Percentiles rank a stretch among this genome's conserved stretches.
Evolutionary conservation across 2,113 vertebrate species (phyloP).

Genomic region (Pomatostomus ruficeps): DNA sequence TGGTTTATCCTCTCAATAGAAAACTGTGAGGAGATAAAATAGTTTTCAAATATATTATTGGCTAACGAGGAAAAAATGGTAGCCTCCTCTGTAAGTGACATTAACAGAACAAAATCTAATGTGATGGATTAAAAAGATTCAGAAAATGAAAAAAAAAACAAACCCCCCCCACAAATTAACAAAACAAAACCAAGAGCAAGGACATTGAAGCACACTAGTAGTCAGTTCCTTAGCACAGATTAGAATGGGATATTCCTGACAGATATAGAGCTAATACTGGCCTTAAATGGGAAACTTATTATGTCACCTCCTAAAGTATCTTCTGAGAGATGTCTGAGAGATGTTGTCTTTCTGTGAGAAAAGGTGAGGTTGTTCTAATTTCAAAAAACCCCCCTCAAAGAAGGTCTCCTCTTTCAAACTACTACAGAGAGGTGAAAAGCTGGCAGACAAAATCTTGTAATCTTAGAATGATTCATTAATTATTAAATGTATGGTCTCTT

Average conservation of each 20-base stretch:
- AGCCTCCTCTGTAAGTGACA: background rate
- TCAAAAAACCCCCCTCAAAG: background rate
- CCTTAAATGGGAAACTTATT: background rate
- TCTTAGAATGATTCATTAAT: background rate
- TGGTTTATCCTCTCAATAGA: background rate
- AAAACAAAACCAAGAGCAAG: background rate
- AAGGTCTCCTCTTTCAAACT: background rate
- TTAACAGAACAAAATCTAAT: background rate
- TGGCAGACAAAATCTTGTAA: background rate
- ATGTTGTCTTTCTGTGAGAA: background rate
- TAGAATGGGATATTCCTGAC: background rate
- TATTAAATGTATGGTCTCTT: background rate
- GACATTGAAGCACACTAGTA: background rate
- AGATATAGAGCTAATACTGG: background rate
- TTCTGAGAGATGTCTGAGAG: background rate
- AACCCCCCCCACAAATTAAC: background rate
- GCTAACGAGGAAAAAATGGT: background rate
- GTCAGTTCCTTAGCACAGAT: background rate
- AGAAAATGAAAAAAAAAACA: background rate
- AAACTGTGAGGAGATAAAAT: background rate
- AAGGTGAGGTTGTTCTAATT: background rate
- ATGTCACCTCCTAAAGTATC: background rate
- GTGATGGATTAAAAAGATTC: background rate
- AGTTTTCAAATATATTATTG: background rate
- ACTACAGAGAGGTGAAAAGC: background rate